A percentile compares a stretch with the other conserved stretches of the same genome.
These are phyloP conservation scores for Agrochola litura DNA, from an alignment of 2,888 invertebrate species.

Conservation along the genomic window DNA sequence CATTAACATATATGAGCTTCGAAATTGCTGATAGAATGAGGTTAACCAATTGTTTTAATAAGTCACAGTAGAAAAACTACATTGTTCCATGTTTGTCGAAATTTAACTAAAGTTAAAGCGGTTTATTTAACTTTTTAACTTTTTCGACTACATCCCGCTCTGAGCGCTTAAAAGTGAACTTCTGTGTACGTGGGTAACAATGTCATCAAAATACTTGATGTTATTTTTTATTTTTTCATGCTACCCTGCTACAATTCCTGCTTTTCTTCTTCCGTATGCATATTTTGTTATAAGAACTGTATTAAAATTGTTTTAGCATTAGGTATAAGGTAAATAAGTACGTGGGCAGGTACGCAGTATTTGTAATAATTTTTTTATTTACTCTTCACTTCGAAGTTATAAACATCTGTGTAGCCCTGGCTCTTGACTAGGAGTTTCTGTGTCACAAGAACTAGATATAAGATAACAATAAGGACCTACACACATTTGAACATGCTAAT, in stretches of 20 bases:
- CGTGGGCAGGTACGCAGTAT: neutral
- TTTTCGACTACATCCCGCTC: slow-evolving; percentile 10
- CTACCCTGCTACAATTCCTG: neutral
- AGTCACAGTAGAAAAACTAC: slow-evolving; percentile 20
- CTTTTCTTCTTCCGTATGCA: neutral
- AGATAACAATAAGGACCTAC: no score
- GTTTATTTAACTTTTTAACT: slow-evolving; percentile 32
- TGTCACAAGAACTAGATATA: no score
- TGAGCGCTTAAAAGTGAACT: slow-evolving; percentile 27
- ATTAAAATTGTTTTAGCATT: neutral
- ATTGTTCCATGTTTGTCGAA: slow-evolving; percentile 21
- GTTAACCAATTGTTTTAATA: slow-evolving; percentile 8
- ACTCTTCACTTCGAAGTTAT: no score
- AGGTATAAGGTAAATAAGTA: neutral
- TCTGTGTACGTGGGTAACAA: slow-evolving; percentile 32
- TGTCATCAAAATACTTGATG: slow-evolving; percentile 28
- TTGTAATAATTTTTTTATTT: neutral
- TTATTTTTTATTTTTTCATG: slow-evolving; percentile 16
- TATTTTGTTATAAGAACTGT: neutral
- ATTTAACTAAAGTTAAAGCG: slow-evolving; percentile 30
- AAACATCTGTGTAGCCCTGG: no score
- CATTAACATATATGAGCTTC: neutral
- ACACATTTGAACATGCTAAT: slow-evolving; percentile 14
- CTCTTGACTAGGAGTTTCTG: no score
- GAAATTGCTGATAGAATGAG: slow-evolving; percentile 7